Percentiles rank a stretch among this genome's conserved stretches.
Conservation (phyloP, 1,140 invertebrate species). For the Cardiocondyla obscurior region DNA sequence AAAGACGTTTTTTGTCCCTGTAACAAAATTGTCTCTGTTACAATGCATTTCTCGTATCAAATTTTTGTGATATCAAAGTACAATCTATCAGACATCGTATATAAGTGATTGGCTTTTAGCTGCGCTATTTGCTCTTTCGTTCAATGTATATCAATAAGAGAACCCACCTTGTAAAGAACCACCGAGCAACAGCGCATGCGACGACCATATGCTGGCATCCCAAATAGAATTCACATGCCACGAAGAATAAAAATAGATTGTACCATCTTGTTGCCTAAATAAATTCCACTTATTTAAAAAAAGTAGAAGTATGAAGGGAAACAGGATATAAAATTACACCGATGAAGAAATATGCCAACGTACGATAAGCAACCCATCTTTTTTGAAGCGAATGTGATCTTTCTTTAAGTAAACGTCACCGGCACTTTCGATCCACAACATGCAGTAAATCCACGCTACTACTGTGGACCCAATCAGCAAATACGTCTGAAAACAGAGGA, state of each 20-base stretch:
- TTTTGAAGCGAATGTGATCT: constrained; percentile 83
- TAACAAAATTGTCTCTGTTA: background rate
- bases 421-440: constrained; percentile 87
- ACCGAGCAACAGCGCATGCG: constrained; percentile 89
- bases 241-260: constrained; percentile 89
- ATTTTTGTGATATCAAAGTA: background rate
- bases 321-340: background rate
- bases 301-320: background rate
- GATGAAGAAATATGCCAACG: constrained; percentile 69
- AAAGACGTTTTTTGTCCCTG: constrained; percentile 88
- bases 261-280: constrained; percentile 86
- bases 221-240: constrained; percentile 89
- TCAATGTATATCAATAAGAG: background rate
- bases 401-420: constrained; percentile 83
- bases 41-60: background rate
- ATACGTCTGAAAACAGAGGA: constrained; percentile 86
- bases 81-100: background rate
- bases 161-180: constrained; percentile 91
- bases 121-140: background rate
- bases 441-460: constrained; percentile 86
- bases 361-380: constrained; percentile 84
- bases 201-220: constrained; percentile 92
- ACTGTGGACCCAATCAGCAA: constrained; percentile 84
- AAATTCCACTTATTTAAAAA: constrained; percentile 31
- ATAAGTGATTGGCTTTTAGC: background rate